These are phyloP conservation scores for Thymelicus acteon DNA, from an alignment of 2,888 invertebrate genomes.

Conservation along the genomic window DNA sequence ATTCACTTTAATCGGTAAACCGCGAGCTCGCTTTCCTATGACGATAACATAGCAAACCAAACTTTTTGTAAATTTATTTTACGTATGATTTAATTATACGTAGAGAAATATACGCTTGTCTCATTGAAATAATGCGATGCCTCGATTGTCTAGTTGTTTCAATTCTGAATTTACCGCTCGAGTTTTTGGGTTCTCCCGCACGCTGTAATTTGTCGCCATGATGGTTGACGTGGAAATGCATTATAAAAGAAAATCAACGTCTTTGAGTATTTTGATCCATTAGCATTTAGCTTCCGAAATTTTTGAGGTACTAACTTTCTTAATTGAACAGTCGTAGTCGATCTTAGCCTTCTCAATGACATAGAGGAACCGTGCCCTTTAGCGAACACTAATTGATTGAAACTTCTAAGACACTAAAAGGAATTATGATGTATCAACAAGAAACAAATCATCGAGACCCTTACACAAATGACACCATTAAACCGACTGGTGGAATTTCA, in stretches of 20 bases:
- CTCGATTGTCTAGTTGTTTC: too few relatives aligned
- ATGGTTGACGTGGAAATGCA: too few relatives aligned
- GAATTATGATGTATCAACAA: neutral
- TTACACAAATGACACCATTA: neutral
- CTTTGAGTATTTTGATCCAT: too few relatives aligned
- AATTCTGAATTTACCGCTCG: too few relatives aligned
- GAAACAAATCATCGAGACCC: neutral
- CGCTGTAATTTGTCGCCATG: too few relatives aligned
- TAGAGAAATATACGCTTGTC: neutral
- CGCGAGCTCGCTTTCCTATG: neutral
- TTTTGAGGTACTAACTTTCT: too few relatives aligned
- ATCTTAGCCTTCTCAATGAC: neutral
- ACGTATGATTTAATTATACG: neutral
- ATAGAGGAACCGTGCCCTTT: neutral
- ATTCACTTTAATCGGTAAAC: constrained; percentile 2
- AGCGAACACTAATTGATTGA: neutral
- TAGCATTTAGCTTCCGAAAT: too few relatives aligned
- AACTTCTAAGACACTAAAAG: neutral
- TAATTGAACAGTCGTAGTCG: too few relatives aligned
- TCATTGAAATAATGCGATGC: too few relatives aligned
- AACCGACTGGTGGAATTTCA: constrained; percentile 11
- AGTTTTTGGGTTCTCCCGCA: too few relatives aligned
- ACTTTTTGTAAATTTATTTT: neutral
- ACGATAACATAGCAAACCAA: neutral
- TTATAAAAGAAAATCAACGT: too few relatives aligned